A percentile compares a stretch with the other conserved stretches of the same genome.
Evolutionary conservation across 1,140 invertebrate species (phyloP).

Genomic region (Agrilus planipennis): DNA sequence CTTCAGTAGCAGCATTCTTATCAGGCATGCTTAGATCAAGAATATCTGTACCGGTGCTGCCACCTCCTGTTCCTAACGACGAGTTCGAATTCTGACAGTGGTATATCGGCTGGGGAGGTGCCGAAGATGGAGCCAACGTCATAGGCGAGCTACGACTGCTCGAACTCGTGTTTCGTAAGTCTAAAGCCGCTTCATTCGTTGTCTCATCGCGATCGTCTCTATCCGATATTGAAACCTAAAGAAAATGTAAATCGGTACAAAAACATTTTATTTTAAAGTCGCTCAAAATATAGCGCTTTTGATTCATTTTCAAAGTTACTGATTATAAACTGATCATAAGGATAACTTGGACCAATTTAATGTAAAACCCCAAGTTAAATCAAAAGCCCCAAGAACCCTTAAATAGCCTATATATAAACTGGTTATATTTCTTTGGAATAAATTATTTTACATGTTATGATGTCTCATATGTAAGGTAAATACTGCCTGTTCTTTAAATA

Average conservation of each 20-base stretch:
- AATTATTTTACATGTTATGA: too few relatives aligned
- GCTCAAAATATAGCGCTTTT: not conserved
- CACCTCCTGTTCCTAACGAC: constrained; percentile 19
- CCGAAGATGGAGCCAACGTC: constrained; percentile 16
- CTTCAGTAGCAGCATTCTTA: constrained; percentile 79
- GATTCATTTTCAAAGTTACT: not conserved
- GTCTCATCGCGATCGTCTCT: constrained; percentile 16
- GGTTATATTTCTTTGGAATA: too few relatives aligned
- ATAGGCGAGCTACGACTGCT: constrained; percentile 18
- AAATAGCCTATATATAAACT: too few relatives aligned
- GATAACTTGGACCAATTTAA: too few relatives aligned
- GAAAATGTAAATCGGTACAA: constrained; percentile 1
- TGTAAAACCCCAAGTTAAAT: too few relatives aligned
- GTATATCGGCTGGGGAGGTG: constrained; percentile 23
- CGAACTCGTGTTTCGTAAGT: constrained; percentile 42
- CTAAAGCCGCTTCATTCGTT: constrained; percentile 47
- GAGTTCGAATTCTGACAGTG: constrained; percentile 34
- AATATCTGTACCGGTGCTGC: constrained; percentile 53
- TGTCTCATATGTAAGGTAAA: too few relatives aligned
- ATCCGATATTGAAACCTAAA: constrained; percentile 17
- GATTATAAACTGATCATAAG: too few relatives aligned
- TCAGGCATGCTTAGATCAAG: constrained; percentile 82
- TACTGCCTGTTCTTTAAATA: too few relatives aligned
- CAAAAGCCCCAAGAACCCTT: too few relatives aligned
- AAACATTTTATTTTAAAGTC: not conserved